These are phyloP conservation scores for Sinhomidia bicolor DNA, from an alignment of 2,888 invertebrate genomes.

Conservation along the genomic window DNA sequence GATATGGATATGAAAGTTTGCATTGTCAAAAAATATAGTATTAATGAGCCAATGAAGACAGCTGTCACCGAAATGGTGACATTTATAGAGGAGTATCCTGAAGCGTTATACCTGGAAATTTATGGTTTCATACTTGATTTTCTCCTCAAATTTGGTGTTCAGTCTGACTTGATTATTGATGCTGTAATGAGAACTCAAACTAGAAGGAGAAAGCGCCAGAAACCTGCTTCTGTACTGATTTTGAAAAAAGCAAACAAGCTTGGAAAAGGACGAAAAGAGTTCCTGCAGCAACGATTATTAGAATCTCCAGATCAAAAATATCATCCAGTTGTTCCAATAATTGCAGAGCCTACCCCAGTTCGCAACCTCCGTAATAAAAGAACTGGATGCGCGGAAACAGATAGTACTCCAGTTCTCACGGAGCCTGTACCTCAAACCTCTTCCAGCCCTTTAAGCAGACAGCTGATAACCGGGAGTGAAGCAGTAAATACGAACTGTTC, in stretches of 20 bases:
- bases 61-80: conserved; percentile 61
- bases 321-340: conserved; percentile 57
- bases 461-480: background rate
- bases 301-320: conserved; percentile 54
- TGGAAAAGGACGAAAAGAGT: conserved; percentile 61
- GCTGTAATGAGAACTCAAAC: conserved; percentile 70
- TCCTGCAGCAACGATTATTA: conserved; percentile 47
- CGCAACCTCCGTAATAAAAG: conserved; percentile 43
- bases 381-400: background rate
- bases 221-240: conserved; percentile 68
- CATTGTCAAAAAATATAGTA: conserved; percentile 62
- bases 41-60: conserved; percentile 61
- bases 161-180: conserved; percentile 64
- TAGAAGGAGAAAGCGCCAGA: conserved; percentile 55
- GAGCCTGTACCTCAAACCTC: background rate
- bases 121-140: conserved; percentile 73
- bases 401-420: background rate
- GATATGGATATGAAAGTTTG: conserved; percentile 56
- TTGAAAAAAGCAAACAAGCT: conserved; percentile 59
- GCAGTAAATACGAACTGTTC: background rate
- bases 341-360: conserved; percentile 42
- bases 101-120: conserved; percentile 62
- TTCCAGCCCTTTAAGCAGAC: background rate
- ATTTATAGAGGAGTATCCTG: conserved; percentile 67
- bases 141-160: conserved; percentile 69